Evolutionary conservation across 2,113 vertebrate genomes (phyloP).

Genomic region (Podarcis muralis): DNA sequence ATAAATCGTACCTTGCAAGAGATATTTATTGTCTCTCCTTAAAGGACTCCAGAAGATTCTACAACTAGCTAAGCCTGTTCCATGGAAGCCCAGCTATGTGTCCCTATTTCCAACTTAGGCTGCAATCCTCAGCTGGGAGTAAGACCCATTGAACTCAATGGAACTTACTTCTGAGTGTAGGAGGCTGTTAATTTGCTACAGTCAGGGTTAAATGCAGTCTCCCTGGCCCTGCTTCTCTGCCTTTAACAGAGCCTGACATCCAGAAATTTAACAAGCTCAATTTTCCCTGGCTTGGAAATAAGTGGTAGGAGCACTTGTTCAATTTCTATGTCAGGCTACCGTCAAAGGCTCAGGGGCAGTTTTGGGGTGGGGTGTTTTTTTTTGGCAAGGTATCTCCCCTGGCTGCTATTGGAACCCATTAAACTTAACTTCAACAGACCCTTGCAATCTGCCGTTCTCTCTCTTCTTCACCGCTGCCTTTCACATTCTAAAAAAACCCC

Average conservation of each 20-base stretch:
- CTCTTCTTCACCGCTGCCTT: neutral
- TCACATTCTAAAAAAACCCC: neutral
- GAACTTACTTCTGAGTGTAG: no score
- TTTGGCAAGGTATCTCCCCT: neutral
- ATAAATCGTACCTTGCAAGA: neutral
- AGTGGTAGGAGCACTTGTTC: no score
- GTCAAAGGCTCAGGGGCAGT: neutral
- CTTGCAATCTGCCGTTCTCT: neutral
- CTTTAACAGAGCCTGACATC: neutral
- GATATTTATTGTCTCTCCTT: neutral
- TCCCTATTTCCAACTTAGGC: neutral
- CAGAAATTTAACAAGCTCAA: neutral
- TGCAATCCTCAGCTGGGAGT: no score
- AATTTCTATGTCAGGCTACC: no score
- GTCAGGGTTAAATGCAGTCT: neutral
- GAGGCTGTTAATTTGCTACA: neutral
- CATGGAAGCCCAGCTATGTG: neutral
- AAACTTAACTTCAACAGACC: neutral
- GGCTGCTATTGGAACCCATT: neutral
- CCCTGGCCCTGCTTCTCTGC: neutral
- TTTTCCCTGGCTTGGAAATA: no score
- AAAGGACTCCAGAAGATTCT: no score
- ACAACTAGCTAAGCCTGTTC: neutral
- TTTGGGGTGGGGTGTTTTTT: neutral
- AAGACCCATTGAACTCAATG: no score